phyloP scores from a whole-genome alignment of 2,888 invertebrate genomes.

The Volucella bombylans region DNA sequence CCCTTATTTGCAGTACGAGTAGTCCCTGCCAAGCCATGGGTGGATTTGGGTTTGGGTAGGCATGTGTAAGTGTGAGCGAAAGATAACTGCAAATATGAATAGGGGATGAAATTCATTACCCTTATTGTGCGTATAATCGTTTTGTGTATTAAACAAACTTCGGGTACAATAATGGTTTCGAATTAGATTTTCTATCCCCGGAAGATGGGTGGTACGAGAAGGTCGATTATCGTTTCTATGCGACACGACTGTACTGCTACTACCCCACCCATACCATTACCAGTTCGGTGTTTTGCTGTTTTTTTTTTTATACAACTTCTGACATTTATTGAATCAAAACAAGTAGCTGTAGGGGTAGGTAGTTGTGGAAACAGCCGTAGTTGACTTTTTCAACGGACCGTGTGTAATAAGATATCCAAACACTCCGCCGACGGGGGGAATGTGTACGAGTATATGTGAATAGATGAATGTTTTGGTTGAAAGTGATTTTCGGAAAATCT shows the following conservation, averaged over 20 bases:
- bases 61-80: constrained; percentile 58
- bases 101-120: constrained; percentile 77
- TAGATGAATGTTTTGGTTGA: constrained; percentile 68
- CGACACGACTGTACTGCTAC: constrained; percentile 22
- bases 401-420: constrained; percentile 68
- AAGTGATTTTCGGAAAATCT: constrained; percentile 73
- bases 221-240: constrained; percentile 45
- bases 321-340: constrained; percentile 74
- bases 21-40: constrained; percentile 1
- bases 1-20: constrained; percentile 48
- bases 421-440: constrained; percentile 15
- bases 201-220: constrained; percentile 12
- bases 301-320: constrained; percentile 22
- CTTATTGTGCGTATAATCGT: constrained; percentile 78
- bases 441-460: constrained; percentile 6
- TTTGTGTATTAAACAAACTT: constrained; percentile 77
- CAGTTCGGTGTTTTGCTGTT: constrained; percentile 40
- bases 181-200: constrained; percentile 70
- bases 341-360: constrained; percentile 35
- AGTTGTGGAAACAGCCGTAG: constrained; percentile 42
- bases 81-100: constrained; percentile 73
- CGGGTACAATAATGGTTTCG: constrained; percentile 72
- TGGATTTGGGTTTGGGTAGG: constrained; percentile 8
- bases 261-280: constrained; percentile 63
- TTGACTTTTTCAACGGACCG: constrained; percentile 72